phyloP scores from a whole-genome alignment of 2,797 vertebrate species.

The Neoniphon sammara region DNA sequence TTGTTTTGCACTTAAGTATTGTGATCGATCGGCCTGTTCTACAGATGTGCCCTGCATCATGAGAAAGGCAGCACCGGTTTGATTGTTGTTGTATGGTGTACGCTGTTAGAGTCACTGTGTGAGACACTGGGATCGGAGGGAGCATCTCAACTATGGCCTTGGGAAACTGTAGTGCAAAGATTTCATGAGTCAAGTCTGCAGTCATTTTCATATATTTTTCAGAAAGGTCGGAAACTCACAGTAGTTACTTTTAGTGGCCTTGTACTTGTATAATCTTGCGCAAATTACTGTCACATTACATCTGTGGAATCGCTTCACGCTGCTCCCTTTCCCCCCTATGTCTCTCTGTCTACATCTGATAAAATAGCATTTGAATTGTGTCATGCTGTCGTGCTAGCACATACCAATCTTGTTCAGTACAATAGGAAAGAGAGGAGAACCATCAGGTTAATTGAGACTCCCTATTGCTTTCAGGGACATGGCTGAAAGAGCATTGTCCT shows the following conservation, averaged over 20 bases:
- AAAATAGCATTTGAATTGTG: conserved; percentile 40
- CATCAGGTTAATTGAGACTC: conserved; percentile 24
- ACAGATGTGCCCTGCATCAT: neutral
- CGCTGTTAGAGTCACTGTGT: conserved; percentile 8
- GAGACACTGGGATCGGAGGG: conserved; percentile 26
- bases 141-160: conserved; percentile 60
- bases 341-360: conserved; percentile 43
- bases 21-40: neutral
- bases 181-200: conserved; percentile 41
- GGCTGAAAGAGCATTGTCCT: conserved; percentile 47
- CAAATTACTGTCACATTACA: conserved; percentile 61
- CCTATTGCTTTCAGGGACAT: conserved; percentile 31
- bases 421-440: conserved; percentile 16
- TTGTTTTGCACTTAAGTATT: conserved; percentile 14
- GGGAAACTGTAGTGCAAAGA: conserved; percentile 55
- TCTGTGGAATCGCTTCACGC: conserved; percentile 29
- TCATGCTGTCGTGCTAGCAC: conserved; percentile 26
- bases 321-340: conserved; percentile 32
- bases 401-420: conserved; percentile 1
- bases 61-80: conserved; percentile 15
- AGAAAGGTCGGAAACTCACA: conserved; percentile 4
- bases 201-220: conserved; percentile 1
- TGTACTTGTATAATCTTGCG: conserved; percentile 44
- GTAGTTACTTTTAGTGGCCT: conserved; percentile 19
- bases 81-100: conserved; percentile 2